A percentile compares a stretch with the other conserved stretches of the same genome.
phyloP scores from a whole-genome alignment of 1,140 invertebrate species.

The Danaus plexippus region DNA sequence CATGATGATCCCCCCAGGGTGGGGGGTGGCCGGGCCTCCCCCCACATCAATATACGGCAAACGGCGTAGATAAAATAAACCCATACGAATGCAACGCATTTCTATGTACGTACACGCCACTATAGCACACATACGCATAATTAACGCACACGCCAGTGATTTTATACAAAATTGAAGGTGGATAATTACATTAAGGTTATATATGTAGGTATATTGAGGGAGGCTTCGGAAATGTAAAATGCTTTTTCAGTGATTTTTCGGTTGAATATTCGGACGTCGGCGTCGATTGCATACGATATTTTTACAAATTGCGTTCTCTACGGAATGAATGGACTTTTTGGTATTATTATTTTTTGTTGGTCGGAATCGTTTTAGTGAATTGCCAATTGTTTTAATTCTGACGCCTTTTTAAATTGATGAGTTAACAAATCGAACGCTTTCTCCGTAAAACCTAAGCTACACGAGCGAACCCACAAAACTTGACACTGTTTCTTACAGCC shows the following conservation, averaged over 20 bases:
- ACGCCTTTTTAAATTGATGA: too few relatives aligned
- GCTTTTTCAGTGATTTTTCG: conserved; percentile 36
- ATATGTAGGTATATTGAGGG: conserved; percentile 23
- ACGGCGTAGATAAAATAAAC: conserved; percentile 58
- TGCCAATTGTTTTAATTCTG: too few relatives aligned
- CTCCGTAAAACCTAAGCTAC: too few relatives aligned
- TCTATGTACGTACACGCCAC: conserved; percentile 10
- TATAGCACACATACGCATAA: conserved; percentile 14
- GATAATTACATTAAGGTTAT: conserved; percentile 62
- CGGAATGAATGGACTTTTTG: too few relatives aligned
- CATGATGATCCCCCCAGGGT: conserved; percentile 39
- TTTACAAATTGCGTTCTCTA: too few relatives aligned
- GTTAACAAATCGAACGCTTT: too few relatives aligned
- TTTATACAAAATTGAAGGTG: conserved; percentile 62
- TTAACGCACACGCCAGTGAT: conserved; percentile 27
- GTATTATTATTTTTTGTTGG: background rate
- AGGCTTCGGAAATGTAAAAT: conserved; percentile 30
- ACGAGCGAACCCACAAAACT: too few relatives aligned
- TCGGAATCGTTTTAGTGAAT: conserved; percentile 5
- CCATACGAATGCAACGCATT: conserved; percentile 26
- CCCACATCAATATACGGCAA: conserved; percentile 54
- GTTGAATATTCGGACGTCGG: conserved; percentile 25
- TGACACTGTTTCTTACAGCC: too few relatives aligned
- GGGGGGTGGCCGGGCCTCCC: conserved; percentile 22
- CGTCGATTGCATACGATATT: conserved; percentile 7